phyloP scores from a whole-genome alignment of 2,888 invertebrate genomes.

The Nomada fucata region DNA sequence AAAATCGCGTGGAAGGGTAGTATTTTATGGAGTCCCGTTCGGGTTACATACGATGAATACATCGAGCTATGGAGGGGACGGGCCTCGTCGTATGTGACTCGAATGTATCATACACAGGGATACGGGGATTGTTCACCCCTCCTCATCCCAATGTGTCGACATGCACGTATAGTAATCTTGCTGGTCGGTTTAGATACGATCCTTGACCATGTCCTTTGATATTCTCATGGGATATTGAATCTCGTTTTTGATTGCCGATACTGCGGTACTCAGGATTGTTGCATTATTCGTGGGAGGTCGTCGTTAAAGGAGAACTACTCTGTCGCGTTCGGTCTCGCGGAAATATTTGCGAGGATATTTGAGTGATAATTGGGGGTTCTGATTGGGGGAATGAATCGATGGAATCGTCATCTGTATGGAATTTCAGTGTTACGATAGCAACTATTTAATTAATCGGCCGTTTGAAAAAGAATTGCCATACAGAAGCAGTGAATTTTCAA shows the following conservation, averaged over 20 bases:
- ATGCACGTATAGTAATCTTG: conserved; percentile 66
- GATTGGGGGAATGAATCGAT: too few species aligned
- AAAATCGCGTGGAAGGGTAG: conserved; percentile 80
- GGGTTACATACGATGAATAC: conserved; percentile 83
- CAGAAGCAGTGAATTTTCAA: too few species aligned
- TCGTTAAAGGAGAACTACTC: conserved; percentile 1
- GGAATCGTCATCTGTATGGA: too few species aligned
- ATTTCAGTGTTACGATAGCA: too few species aligned
- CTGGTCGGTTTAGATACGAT: conserved; percentile 54
- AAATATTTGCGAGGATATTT: neutral
- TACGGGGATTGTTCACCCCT: conserved; percentile 47
- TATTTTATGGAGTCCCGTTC: conserved; percentile 83
- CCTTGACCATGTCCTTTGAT: conserved; percentile 36
- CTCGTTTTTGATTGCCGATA: neutral
- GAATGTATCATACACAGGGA: conserved; percentile 77
- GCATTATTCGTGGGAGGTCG: neutral
- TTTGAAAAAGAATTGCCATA: too few species aligned
- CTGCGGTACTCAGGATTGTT: neutral
- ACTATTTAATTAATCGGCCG: too few species aligned
- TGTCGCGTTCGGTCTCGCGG: neutral
- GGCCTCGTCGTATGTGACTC: conserved; percentile 77
- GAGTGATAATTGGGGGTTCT: neutral
- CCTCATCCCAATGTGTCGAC: neutral
- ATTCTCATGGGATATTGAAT: conserved; percentile 5
- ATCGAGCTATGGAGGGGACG: conserved; percentile 74